Evolutionary conservation across 2,888 invertebrate species (phyloP).

Genomic region (Coecobrya sp.): DNA sequence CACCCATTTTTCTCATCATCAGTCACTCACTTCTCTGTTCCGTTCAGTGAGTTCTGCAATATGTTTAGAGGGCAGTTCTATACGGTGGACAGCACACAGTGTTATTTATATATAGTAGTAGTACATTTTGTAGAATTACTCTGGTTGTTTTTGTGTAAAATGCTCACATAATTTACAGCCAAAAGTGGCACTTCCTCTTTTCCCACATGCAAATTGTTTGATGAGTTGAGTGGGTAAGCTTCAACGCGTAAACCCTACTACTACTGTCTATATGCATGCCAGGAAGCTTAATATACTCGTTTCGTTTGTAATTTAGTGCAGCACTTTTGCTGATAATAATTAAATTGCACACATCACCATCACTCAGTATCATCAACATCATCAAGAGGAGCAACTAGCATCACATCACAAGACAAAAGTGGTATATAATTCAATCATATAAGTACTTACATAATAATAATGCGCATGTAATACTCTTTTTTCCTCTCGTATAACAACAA

Average conservation of each 20-base stretch:
- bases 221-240: slow-evolving; percentile 52
- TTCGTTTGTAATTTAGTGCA: slow-evolving; percentile 59
- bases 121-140: background rate
- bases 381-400: background rate
- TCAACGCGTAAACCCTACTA: background rate
- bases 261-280: too few species aligned
- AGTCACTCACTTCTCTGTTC: slow-evolving; percentile 20
- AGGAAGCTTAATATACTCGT: slow-evolving; percentile 45
- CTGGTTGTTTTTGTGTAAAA: slow-evolving; percentile 22
- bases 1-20: slow-evolving; percentile 49
- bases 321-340: slow-evolving; percentile 63
- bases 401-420: slow-evolving; percentile 34
- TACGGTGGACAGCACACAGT: too few species aligned
- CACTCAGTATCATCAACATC: slow-evolving; percentile 47
- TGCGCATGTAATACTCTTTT: slow-evolving; percentile 14
- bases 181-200: slow-evolving; percentile 73
- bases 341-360: slow-evolving; percentile 62
- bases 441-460: slow-evolving; percentile 34
- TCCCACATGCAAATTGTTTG: slow-evolving; percentile 79
- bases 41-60: slow-evolving; percentile 1
- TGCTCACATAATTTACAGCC: slow-evolving; percentile 40
- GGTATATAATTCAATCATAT: background rate
- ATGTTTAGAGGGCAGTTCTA: background rate
- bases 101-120: too few species aligned
- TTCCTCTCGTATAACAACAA: background rate